phyloP scores from a whole-genome alignment of 2,113 vertebrate genomes.

The Ascaphus truei region DNA sequence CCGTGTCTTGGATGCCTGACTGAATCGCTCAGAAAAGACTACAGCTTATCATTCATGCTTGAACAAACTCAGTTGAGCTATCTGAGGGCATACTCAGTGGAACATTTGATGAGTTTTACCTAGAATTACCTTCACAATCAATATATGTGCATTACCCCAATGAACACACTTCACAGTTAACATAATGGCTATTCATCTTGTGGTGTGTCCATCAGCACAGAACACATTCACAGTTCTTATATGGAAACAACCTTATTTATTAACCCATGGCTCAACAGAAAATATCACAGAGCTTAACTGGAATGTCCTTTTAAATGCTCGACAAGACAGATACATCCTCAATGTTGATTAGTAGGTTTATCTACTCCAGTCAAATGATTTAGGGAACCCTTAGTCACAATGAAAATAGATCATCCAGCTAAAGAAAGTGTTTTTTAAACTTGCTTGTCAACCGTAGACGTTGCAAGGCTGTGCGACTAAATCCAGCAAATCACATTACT shows the following conservation, averaged over 20 bases:
- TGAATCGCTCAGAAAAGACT: constrained; percentile 16
- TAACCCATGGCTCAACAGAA: neutral
- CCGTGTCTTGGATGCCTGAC: constrained; percentile 4
- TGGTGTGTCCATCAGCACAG: constrained; percentile 11
- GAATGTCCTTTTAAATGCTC: too few relatives aligned
- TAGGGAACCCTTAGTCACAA: too few relatives aligned
- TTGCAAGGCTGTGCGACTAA: too few relatives aligned
- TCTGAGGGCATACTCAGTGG: neutral
- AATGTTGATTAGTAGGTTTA: too few relatives aligned
- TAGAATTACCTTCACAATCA: constrained; percentile 39
- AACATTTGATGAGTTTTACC: constrained; percentile 31
- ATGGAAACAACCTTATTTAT: neutral
- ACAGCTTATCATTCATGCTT: constrained; percentile 12
- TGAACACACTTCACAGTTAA: constrained; percentile 21
- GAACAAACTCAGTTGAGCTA: constrained; percentile 5
- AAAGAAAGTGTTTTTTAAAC: too few relatives aligned
- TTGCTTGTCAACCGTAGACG: too few relatives aligned
- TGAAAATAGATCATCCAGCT: too few relatives aligned
- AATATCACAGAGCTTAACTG: neutral
- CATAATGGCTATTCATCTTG: constrained; percentile 22
- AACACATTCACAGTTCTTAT: neutral
- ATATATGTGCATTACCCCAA: constrained; percentile 38
- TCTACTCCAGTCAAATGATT: too few relatives aligned
- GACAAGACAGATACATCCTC: too few relatives aligned
- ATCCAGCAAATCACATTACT: too few relatives aligned